Evolutionary conservation across 2,113 vertebrate species (phyloP).

Genomic region (Centropus unirufus): DNA sequence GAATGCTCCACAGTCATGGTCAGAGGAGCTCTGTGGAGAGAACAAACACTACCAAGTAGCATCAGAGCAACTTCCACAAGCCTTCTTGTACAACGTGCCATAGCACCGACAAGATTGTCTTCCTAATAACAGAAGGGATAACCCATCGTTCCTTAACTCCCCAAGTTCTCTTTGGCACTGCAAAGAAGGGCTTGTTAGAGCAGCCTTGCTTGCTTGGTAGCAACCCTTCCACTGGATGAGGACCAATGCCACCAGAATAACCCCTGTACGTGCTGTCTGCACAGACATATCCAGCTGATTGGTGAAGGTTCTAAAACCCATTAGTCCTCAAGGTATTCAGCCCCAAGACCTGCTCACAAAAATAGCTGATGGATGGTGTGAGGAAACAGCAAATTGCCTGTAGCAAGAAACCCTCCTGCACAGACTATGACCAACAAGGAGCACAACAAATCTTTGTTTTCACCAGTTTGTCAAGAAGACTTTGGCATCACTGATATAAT

Average conservation of each 20-base stretch:
- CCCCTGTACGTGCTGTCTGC: neutral
- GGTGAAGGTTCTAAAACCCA: slow-evolving; percentile 14
- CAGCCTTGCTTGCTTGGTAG: neutral
- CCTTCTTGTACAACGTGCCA: neutral
- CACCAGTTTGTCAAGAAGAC: neutral
- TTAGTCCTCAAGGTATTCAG: neutral
- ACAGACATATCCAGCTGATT: neutral
- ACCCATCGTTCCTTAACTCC: neutral
- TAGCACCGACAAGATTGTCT: neutral
- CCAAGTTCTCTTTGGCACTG: neutral
- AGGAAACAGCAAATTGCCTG: neutral
- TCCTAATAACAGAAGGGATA: neutral
- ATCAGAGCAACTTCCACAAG: neutral
- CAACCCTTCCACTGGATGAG: neutral
- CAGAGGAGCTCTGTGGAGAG: neutral
- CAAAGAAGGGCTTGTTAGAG: neutral
- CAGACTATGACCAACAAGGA: neutral
- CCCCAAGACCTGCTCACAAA: neutral
- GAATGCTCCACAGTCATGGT: neutral
- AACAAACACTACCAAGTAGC: neutral
- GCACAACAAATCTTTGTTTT: neutral
- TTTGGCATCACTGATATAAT: slow-evolving; percentile 18
- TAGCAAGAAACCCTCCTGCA: neutral
- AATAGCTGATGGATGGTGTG: neutral
- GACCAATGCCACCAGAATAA: neutral